Percentiles rank a stretch among this genome's conserved stretches.
These are phyloP conservation scores for Gari tellinella DNA, from an alignment of 2,888 invertebrate genomes.

Conservation along the genomic window DNA sequence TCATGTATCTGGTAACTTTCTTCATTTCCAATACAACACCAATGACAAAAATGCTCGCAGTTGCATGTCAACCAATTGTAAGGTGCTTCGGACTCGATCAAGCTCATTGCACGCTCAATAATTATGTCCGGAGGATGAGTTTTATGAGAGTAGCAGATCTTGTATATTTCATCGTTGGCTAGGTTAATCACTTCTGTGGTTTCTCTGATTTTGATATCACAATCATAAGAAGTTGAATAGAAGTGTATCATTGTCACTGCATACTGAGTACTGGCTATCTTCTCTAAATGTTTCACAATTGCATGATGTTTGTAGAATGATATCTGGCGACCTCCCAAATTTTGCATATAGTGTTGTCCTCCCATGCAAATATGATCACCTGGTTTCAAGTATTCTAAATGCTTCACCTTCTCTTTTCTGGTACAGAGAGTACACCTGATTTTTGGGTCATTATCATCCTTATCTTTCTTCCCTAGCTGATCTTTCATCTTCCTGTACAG, in stretches of 20 bases:
- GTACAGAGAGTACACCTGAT: slow-evolving; percentile 21
- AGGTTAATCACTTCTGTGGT: slow-evolving; percentile 27
- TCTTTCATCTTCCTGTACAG: too few species aligned
- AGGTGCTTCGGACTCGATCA: background rate
- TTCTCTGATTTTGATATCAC: slow-evolving; percentile 27
- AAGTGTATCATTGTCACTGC: slow-evolving; percentile 35
- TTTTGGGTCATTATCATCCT: too few species aligned
- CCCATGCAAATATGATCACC: slow-evolving; percentile 28
- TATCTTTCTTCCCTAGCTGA: too few species aligned
- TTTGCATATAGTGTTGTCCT: slow-evolving; percentile 16
- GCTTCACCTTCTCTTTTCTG: slow-evolving; percentile 5
- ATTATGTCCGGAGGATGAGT: slow-evolving; percentile 24
- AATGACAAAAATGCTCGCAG: slow-evolving; percentile 48
- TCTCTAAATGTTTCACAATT: slow-evolving; percentile 32
- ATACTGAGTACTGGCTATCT: background rate
- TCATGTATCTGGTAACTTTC: slow-evolving; percentile 25
- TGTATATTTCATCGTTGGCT: slow-evolving; percentile 23
- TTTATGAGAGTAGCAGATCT: slow-evolving; percentile 24
- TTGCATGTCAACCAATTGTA: slow-evolving; percentile 21
- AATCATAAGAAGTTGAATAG: slow-evolving; percentile 30
- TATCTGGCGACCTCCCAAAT: slow-evolving; percentile 12
- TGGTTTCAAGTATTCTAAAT: slow-evolving; percentile 3
- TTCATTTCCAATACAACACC: slow-evolving; percentile 41
- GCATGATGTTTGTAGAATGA: slow-evolving; percentile 34
- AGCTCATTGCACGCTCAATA: slow-evolving; percentile 22